Evolutionary conservation across 2,888 invertebrate genomes (phyloP), one percentile per base, ranked within the genome.

Genomic region (Eupithecia exiguata): DNA sequence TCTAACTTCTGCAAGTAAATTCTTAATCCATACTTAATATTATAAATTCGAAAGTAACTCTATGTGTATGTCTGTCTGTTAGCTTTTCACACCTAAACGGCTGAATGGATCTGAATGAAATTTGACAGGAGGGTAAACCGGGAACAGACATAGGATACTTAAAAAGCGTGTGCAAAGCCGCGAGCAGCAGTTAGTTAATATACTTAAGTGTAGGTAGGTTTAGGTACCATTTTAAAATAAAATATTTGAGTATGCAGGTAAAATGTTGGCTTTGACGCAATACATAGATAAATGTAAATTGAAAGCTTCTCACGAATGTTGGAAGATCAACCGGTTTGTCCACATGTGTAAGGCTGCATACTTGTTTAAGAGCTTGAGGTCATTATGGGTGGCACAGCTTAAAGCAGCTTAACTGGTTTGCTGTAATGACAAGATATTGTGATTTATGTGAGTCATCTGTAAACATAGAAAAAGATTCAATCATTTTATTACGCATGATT

Each of bases 301-400:
- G 72, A 72, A 72, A 72, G 72, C 70, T 72, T 70, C 78, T 75
- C 77, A 80, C 78, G 75, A 78, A 77, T 74, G 74, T 77, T 75
- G 78, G 78, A 74, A 80, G 77, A 78, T 75, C 70, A 77, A 78
- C 78, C 77, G 76, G 75, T 78, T 80, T 77, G 76, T 77, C 80
- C 72, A 75, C 79, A 78, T 79, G 76, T 74, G 78, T 79, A 72
- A 69, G 75, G 70, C 75, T 78, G 73, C 75, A 72, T 78, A 75
- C 72, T 76, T 72, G 75, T 69, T 70, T 68, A 77, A 75, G 72
- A 72, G 71, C 76, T 75, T 75, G 75, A 72, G 78, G 77, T 71
- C 78, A 76, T 74, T 58, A 75, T 74, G 78, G 71, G 77, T 71
- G 72, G 77, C 75, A 78, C 58, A 70, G 63, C 66, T 72, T 43